Percentiles rank a stretch among this genome's conserved stretches.
phyloP scores from a whole-genome alignment of 2,888 invertebrate genomes.

The Drosophila bunnanda region DNA sequence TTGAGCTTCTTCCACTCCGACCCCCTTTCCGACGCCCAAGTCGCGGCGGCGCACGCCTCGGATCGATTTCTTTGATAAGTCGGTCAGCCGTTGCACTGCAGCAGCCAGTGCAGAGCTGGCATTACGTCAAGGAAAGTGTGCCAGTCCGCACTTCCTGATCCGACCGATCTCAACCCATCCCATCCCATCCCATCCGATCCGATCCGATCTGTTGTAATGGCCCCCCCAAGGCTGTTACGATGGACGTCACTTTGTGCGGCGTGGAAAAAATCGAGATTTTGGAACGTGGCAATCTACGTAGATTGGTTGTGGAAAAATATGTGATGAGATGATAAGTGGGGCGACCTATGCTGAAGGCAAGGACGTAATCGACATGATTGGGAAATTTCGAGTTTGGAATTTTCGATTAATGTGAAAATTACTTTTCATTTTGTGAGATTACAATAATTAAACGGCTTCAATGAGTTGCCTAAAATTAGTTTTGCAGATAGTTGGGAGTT shows the following conservation, averaged over 20 bases:
- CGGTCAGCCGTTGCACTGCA: slow-evolving; percentile 36
- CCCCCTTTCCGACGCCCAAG: slow-evolving; percentile 8
- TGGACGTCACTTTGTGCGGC: slow-evolving; percentile 44
- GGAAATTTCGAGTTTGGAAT: slow-evolving; percentile 1
- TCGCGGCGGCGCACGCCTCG: slow-evolving; percentile 63
- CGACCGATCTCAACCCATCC: slow-evolving; percentile 1
- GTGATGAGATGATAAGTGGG: slow-evolving; percentile 24
- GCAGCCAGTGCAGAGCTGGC: slow-evolving; percentile 25
- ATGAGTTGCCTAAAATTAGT: background rate
- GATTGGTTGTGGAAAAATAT: slow-evolving; percentile 36
- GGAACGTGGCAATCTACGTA: slow-evolving; percentile 42
- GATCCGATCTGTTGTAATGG: slow-evolving; percentile 15
- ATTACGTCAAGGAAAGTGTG: slow-evolving; percentile 60
- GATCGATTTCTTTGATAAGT: slow-evolving; percentile 54
- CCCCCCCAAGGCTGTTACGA: slow-evolving; percentile 31
- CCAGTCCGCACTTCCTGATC: slow-evolving; percentile 28
- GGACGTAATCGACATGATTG: slow-evolving; percentile 27
- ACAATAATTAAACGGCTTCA: background rate
- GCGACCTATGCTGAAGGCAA: slow-evolving; percentile 41
- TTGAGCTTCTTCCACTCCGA: slow-evolving; percentile 16
- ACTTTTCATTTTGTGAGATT: background rate
- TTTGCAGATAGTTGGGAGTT: background rate
- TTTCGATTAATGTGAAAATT: background rate
- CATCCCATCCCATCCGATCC: background rate
- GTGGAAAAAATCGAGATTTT: slow-evolving; percentile 31